Evolutionary conservation across 2,888 invertebrate genomes (phyloP).

Genomic region (Drosophila infuscata): DNA sequence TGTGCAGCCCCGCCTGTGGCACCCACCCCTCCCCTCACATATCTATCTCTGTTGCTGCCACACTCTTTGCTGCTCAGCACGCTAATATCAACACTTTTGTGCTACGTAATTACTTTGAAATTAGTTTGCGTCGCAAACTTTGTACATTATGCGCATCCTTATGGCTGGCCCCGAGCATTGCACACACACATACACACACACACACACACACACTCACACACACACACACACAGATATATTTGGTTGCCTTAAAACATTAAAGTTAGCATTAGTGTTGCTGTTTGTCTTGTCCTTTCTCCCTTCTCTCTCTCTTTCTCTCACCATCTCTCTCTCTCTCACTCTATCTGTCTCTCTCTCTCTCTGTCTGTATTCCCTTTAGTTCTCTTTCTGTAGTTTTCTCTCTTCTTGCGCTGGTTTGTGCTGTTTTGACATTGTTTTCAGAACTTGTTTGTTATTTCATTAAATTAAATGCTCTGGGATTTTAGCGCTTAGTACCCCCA

Average conservation of each 20-base stretch:
- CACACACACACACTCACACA: not conserved
- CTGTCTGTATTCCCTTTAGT: conserved; percentile 3
- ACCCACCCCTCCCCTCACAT: not conserved
- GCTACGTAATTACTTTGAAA: conserved; percentile 83
- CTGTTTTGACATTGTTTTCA: conserved; percentile 64
- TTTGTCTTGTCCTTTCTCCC: conserved; percentile 19
- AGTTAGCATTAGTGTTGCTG: conserved; percentile 69
- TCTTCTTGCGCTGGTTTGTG: conserved; percentile 43
- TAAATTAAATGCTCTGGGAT: conserved; percentile 74
- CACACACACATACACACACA: conserved; percentile 34
- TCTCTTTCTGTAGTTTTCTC: conserved; percentile 12
- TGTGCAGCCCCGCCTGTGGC: conserved; percentile 42
- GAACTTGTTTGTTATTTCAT: conserved; percentile 77
- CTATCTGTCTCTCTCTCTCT: not conserved
- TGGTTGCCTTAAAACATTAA: conserved; percentile 65
- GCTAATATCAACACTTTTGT: conserved; percentile 83
- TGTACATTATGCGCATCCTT: conserved; percentile 81
- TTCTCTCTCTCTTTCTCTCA: conserved; percentile 5
- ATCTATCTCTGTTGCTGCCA: not conserved
- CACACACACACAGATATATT: not conserved
- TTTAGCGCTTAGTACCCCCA: conserved; percentile 34
- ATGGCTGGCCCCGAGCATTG: conserved; percentile 55
- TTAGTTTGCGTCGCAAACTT: conserved; percentile 83
- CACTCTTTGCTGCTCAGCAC: conserved; percentile 47
- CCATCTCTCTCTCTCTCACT: not conserved